Base-by-base conservation (phyloP, 2,113 vertebrate species). In the Peromyscus leucopus region DNA sequence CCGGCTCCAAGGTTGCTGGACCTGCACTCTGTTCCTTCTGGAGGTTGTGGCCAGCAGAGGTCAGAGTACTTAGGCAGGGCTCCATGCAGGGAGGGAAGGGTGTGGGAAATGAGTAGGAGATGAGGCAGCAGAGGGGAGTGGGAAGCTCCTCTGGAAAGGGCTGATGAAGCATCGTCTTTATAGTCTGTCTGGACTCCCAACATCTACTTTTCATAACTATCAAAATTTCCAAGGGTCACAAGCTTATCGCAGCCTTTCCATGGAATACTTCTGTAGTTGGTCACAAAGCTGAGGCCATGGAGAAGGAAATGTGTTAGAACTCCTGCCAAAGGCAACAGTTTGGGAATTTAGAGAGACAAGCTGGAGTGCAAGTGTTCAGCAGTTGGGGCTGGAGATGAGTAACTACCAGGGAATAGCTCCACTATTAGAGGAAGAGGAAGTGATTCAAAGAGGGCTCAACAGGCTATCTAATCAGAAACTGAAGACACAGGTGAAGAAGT, bases 191-290 rank as follows among this genome's bases (percentile, higher is more conserved):
- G 51, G 79, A 87, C 1, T 63, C 46, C 91, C 67, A 75, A 36
- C 46, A 69, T 55, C 78, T 16, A 28, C 19, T 10, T 42, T 67
- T 96, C 79, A 55, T 17, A 48, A 16, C 57, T 31, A 84, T 71
- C 63, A 76, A 94, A 71, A 69, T 46, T 59, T 13, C 12, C 16
- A 10, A 61, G 33, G 82, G 22, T 22, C 71, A 79, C 55, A 48
- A 42, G 86, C 69, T 93, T 75, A 83, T 61, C 48, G 17, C 51
- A 28, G 4, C 36, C 75, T 96, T 95, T 76, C 71, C 22, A 5
- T n/a, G 69, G 79, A 90, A 72, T 90, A 24, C 86, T 89, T 90
- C 71, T 88, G 83, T 67, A 93, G 76, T 11, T 69, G 31, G 22
- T 72, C 12, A 57, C 42, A 93, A 39, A 91, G 57, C 51, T 93